Conservation (phyloP, 2,888 invertebrate species). For the Hypselothyrea guttata region DNA sequence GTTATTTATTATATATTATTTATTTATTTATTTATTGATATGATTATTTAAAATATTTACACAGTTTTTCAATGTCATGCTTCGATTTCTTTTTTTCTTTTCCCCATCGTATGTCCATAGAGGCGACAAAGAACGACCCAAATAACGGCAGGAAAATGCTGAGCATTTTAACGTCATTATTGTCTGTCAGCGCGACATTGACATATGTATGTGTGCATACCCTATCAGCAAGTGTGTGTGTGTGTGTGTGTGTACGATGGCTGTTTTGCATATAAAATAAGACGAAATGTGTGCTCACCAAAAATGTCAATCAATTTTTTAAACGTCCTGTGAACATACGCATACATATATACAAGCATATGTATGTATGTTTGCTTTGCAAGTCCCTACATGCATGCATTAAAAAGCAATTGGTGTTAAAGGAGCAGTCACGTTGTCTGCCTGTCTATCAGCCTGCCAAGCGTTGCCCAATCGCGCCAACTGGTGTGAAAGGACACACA, state of each 20-base stretch:
- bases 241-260: constrained; percentile 18
- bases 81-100: too few species aligned
- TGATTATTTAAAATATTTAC: too few species aligned
- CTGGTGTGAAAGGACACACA: constrained; percentile 41
- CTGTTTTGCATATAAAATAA: constrained; percentile 72
- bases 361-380: constrained; percentile 34
- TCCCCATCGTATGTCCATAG: too few species aligned
- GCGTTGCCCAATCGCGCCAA: constrained; percentile 29
- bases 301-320: constrained; percentile 77
- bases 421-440: constrained; percentile 75
- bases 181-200: constrained; percentile 78
- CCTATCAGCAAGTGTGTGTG: constrained; percentile 6
- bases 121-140: too few species aligned
- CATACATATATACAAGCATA: constrained; percentile 6
- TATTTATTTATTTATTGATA: too few species aligned
- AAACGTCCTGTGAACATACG: constrained; percentile 52
- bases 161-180: constrained; percentile 78
- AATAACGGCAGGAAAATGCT: constrained; percentile 59
- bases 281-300: constrained; percentile 73
- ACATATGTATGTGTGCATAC: constrained; percentile 56
- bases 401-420: constrained; percentile 78
- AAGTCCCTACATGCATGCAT: constrained; percentile 41
- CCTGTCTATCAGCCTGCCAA: constrained; percentile 67
- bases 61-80: too few species aligned
- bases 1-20: too few species aligned